Conservation (phyloP, 2,797 vertebrate genomes). For the Tiaroga cobitis region DNA sequence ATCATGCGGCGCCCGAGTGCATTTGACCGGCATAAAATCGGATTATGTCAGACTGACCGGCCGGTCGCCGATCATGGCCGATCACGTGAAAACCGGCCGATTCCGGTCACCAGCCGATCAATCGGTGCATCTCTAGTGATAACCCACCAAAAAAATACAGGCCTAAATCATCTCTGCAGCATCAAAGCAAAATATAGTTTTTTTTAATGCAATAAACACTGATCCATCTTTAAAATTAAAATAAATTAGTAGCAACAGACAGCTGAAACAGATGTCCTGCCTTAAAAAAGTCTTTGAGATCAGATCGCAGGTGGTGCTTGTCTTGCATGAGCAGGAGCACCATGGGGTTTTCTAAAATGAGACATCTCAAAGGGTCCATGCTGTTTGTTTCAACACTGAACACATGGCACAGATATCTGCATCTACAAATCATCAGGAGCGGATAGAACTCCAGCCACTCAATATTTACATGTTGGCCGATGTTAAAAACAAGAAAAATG, state of each 20-base stretch:
- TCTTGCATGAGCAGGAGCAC: constrained; percentile 34
- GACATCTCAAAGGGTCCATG: constrained; percentile 26
- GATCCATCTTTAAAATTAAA: constrained; percentile 24
- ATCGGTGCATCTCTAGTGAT: too few relatives aligned
- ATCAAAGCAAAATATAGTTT: background rate
- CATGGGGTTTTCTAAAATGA: constrained; percentile 31
- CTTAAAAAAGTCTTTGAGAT: constrained; percentile 48
- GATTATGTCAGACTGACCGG: too few relatives aligned
- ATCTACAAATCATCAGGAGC: constrained; percentile 30
- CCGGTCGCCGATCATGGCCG: too few relatives aligned
- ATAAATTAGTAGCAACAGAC: constrained; percentile 39
- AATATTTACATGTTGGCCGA: constrained; percentile 5
- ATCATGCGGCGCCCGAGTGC: too few relatives aligned
- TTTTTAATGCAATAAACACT: constrained; percentile 3
- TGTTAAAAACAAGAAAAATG: background rate
- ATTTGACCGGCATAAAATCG: too few relatives aligned
- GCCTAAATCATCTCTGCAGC: background rate
- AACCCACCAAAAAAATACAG: background rate
- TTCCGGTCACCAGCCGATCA: too few relatives aligned
- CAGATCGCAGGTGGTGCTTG: constrained; percentile 31
- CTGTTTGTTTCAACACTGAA: constrained; percentile 7
- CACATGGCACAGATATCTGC: constrained; percentile 42
- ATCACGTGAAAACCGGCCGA: too few relatives aligned
- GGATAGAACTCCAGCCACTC: background rate
- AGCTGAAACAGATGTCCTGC: constrained; percentile 55